These are phyloP conservation scores for Eremophila alpestris DNA, from an alignment of 2,797 vertebrate species.

Conservation along the genomic window DNA sequence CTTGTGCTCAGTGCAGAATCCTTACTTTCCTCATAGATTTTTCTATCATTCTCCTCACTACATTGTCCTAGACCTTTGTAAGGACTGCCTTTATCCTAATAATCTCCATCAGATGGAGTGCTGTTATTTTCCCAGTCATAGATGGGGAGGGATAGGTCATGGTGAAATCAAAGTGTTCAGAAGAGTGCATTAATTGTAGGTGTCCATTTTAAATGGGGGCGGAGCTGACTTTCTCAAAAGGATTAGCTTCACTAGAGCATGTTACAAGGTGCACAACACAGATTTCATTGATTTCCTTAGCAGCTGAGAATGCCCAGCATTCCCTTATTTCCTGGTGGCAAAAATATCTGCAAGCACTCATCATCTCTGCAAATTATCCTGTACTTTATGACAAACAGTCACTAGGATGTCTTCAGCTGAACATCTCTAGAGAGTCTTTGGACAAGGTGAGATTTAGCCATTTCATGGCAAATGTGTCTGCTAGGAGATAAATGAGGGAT, in stretches of 20 bases:
- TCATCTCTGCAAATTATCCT: neutral
- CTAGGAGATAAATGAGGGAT: neutral
- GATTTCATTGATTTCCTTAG: neutral
- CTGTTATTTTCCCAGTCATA: neutral
- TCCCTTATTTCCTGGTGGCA: neutral
- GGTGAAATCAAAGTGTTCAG: conserved; percentile 20
- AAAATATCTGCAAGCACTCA: neutral
- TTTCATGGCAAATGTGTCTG: neutral
- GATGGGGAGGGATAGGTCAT: neutral
- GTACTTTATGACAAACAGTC: neutral
- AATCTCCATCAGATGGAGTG: neutral
- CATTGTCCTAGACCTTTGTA: neutral
- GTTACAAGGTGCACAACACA: neutral
- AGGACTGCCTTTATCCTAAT: neutral
- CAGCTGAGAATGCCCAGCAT: neutral
- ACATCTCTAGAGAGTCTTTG: neutral
- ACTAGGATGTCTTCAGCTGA: neutral
- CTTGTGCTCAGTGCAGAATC: neutral
- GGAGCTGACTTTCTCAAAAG: conserved; percentile 5
- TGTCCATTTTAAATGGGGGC: neutral
- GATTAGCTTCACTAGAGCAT: neutral
- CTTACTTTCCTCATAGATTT: conserved; percentile 19
- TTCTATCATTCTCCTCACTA: neutral
- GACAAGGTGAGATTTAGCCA: neutral
- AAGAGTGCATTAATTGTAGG: conserved; percentile 11